phyloP scores from a whole-genome alignment of 2,888 invertebrate species.

The Serrognathus titanus region DNA sequence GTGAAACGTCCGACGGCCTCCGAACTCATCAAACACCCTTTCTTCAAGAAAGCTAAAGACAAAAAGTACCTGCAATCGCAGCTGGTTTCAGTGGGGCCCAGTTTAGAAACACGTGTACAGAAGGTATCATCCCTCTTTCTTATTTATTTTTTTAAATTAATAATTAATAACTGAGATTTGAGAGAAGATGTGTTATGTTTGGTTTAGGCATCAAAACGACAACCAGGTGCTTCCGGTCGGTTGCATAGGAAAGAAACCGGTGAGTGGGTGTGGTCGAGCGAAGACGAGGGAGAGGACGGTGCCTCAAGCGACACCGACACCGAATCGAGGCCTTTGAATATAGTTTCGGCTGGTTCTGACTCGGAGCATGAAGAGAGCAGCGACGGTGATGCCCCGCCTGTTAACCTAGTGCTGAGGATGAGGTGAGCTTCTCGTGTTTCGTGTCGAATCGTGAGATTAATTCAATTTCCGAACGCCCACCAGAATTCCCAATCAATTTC shows the following conservation, averaged over 20 bases:
- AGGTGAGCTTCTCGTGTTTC: conserved; percentile 52
- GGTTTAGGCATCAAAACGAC: conserved; percentile 66
- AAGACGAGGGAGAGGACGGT: conserved; percentile 79
- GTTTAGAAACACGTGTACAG: conserved; percentile 84
- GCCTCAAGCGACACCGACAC: conserved; percentile 54
- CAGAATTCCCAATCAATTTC: conserved; percentile 33
- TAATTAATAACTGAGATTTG: too few relatives aligned
- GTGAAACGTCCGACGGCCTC: conserved; percentile 92
- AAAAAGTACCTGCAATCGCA: conserved; percentile 84
- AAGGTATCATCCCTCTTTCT: conserved; percentile 58
- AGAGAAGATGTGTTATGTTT: too few relatives aligned
- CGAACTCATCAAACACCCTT: conserved; percentile 93
- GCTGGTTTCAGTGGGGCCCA: conserved; percentile 80
- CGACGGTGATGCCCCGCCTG: conserved; percentile 50
- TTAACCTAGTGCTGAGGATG: conserved; percentile 86
- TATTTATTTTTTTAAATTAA: too few relatives aligned
- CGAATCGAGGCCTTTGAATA: conserved; percentile 48
- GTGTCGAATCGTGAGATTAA: neutral
- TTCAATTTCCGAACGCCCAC: conserved; percentile 7
- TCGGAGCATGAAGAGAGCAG: conserved; percentile 50
- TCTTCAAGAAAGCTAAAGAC: conserved; percentile 97
- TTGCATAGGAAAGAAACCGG: conserved; percentile 93
- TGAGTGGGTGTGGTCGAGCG: conserved; percentile 98
- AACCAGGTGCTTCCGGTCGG: conserved; percentile 81
- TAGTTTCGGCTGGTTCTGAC: conserved; percentile 46